These are phyloP conservation scores for Dasysyrphus albostriatus DNA, from an alignment of 2,888 invertebrate species.

Conservation along the genomic window DNA sequence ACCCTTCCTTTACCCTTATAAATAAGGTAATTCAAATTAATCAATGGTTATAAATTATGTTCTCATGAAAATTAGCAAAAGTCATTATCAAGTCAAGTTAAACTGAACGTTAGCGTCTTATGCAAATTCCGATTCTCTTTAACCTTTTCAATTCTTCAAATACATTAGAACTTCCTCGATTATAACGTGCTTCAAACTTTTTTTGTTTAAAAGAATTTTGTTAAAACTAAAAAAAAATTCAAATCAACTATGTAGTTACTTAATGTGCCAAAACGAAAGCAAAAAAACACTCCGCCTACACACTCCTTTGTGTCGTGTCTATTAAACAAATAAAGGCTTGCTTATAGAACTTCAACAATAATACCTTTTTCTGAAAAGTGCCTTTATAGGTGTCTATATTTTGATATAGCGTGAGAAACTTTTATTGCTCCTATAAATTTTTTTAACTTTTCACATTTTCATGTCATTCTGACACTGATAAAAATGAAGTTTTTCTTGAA, in stretches of 20 bases:
- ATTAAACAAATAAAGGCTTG: background rate
- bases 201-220: no score
- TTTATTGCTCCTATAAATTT: conserved; percentile 4
- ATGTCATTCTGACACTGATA: conserved; percentile 26
- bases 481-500: background rate
- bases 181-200: no score
- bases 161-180: no score
- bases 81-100: no score
- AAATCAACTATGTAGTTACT: background rate
- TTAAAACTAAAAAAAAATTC: background rate
- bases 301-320: background rate
- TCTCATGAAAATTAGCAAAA: no score
- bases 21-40: no score
- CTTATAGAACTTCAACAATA: background rate
- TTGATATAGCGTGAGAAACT: conserved; percentile 38
- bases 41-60: no score
- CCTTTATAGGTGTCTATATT: background rate
- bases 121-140: no score
- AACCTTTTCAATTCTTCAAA: no score
- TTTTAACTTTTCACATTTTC: background rate
- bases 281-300: background rate
- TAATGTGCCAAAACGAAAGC: background rate
- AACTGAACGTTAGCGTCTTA: no score
- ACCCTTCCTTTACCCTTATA: no score
- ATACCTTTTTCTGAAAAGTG: background rate